Base-by-base conservation (phyloP, 2,113 vertebrate genomes). In the Marmota monax region DNA sequence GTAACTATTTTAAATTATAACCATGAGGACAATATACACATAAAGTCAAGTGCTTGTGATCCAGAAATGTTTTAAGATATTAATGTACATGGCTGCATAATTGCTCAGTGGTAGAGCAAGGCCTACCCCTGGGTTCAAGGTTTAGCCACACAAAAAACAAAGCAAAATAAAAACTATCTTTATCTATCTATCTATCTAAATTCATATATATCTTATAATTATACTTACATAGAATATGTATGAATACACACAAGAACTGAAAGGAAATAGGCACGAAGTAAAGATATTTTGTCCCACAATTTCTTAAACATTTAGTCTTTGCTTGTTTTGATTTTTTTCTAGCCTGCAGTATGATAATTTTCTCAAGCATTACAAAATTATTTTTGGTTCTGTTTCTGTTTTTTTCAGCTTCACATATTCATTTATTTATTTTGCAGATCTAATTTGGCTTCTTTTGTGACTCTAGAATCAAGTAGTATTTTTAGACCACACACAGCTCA, bases 191-290 rank as follows among this genome's bases (percentile, higher is more conserved):
- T 34, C 25, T 67, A 65, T 18, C 34, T 53, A 78, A 78, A 72
- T 37, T 14, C 22, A 39, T 13, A 48, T 91, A 65, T 53, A 61
- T 78, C 80, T 34, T 82, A 67, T 85, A 73, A 67, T 80, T 76
- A 78, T 37, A 61, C 18, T 42, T 77, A 58, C 22, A 70, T 48
- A 63, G 63, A 80, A 27, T 76, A 16, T 65, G 6, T 67, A 9
- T 74, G 69, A 90, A 56, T 76, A 79, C 1, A 76, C 14, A 78
- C 13, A 95, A 82, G 83, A 96, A 18, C 32, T 48, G n/a, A 77
- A 93, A 91, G 18, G 48, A 90, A 95, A 90, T 87, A 84, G 25
- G 25, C 32, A 94, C 58, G 84, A 82, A 79, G 92, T 23, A n/a
- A 79, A 48, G 5, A 51, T 58, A 48, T 25, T 22, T 63, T 84